Conservation (phyloP, 2,888 invertebrate genomes). For the Protodeltote pygarga region DNA sequence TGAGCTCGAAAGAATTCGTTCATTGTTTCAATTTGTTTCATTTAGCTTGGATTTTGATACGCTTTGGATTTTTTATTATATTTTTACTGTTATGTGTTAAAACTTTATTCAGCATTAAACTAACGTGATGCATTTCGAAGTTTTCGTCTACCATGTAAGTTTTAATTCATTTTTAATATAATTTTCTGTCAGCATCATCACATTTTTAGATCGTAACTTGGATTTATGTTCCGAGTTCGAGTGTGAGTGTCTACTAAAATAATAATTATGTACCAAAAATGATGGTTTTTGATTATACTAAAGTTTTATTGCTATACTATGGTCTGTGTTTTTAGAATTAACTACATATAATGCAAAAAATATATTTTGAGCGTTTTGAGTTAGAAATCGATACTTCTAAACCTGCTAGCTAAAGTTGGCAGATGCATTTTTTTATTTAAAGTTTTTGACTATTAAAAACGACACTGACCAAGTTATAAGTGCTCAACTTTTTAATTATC, state of each 20-base stretch:
- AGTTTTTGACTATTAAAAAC: too few species aligned
- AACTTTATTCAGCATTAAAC: neutral
- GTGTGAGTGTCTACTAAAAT: neutral
- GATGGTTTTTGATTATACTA: too few species aligned
- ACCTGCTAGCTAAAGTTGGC: too few species aligned
- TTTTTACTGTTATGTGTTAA: conserved; percentile 19
- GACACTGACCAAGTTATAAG: too few species aligned
- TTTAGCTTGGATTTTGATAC: conserved; percentile 6
- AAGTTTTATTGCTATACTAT: conserved; percentile 8
- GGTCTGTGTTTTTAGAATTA: conserved; percentile 16
- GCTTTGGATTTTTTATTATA: conserved; percentile 3
- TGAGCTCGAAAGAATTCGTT: too few species aligned
- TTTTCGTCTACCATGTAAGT: conserved; percentile 31
- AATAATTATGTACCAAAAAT: too few species aligned
- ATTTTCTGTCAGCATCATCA: conserved; percentile 37
- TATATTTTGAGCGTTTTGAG: too few species aligned
- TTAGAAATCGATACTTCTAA: too few species aligned
- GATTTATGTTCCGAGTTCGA: neutral
- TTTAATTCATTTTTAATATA: conserved; percentile 4
- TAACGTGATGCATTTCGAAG: conserved; percentile 3
- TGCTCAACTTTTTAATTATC: too few species aligned
- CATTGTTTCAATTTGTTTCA: conserved; percentile 9
- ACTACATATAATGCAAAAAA: neutral
- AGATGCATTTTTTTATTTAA: too few species aligned
- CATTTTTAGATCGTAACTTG: conserved; percentile 5